A percentile compares a stretch with the other conserved stretches of the same genome.
Conservation (phyloP, 1,140 invertebrate genomes). For the Drosophila tropicalis region DNA sequence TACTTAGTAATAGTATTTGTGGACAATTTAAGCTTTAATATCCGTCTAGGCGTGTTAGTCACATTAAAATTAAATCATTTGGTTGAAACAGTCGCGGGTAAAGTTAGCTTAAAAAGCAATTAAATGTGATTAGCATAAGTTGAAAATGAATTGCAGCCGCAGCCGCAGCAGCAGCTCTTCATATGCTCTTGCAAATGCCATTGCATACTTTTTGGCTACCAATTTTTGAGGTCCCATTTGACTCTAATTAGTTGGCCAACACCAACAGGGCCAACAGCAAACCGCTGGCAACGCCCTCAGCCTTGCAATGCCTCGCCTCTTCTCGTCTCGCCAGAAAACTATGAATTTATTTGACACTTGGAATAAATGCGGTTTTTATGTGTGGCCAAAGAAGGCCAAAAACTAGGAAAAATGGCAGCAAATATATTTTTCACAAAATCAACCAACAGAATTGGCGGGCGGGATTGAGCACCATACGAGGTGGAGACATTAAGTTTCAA, state of each 20-base stretch:
- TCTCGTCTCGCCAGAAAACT: constrained; percentile 47
- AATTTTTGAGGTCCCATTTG: constrained; percentile 64
- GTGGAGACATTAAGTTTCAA: background rate
- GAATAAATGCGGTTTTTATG: constrained; percentile 81
- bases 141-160: constrained; percentile 37
- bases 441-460: background rate
- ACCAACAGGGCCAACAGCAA: constrained; percentile 35
- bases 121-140: constrained; percentile 82
- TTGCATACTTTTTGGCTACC: constrained; percentile 58
- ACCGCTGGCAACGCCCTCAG: constrained; percentile 34
- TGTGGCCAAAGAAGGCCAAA: constrained; percentile 36
- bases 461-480: background rate
- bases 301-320: constrained; percentile 6
- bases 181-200: constrained; percentile 37
- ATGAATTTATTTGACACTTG: constrained; percentile 82
- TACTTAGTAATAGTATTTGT: constrained; percentile 34
- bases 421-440: constrained; percentile 65
- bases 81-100: constrained; percentile 53
- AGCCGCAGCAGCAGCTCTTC: constrained; percentile 17
- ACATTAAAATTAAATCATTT: constrained; percentile 63
- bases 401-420: constrained; percentile 72
- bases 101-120: constrained; percentile 82
- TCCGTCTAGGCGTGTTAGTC: constrained; percentile 60
- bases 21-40: constrained; percentile 28
- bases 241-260: constrained; percentile 78